These are phyloP conservation scores for Drosophila rufa DNA, from an alignment of 1,140 invertebrate genomes.

Conservation along the genomic window DNA sequence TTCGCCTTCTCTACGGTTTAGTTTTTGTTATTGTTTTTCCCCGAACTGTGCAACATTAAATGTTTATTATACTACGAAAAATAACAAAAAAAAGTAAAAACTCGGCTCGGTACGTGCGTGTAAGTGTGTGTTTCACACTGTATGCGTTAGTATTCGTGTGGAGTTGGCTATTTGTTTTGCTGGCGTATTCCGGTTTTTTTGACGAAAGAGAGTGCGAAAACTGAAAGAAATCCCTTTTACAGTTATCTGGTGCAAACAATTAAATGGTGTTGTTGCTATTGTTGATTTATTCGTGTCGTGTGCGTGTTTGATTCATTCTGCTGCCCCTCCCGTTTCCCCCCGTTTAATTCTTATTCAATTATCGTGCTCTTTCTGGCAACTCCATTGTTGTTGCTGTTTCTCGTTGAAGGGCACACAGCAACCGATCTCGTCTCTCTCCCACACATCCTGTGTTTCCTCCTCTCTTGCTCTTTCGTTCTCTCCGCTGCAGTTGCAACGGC, in stretches of 20 bases:
- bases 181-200: constrained; percentile 54
- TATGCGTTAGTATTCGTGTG: constrained; percentile 24
- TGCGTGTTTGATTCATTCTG: constrained; percentile 44
- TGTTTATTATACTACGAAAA: constrained; percentile 25
- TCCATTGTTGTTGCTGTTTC: constrained; percentile 33
- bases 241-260: constrained; percentile 73
- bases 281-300: constrained; percentile 9
- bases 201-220: constrained; percentile 50
- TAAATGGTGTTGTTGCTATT: constrained; percentile 28
- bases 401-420: constrained; percentile 35
- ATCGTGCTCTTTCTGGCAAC: constrained; percentile 18
- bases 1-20: constrained; percentile 16
- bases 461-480: constrained; percentile 7
- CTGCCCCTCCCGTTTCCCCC: constrained; percentile 19
- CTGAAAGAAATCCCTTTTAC: constrained; percentile 54
- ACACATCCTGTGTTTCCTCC: constrained; percentile 5
- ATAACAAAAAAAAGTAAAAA: constrained; percentile 1
- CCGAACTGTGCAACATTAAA: constrained; percentile 26
- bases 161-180: constrained; percentile 62
- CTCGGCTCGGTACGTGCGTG: constrained; percentile 36
- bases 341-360: constrained; percentile 41
- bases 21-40: constrained; percentile 29
- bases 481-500: constrained; percentile 9
- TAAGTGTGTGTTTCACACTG: constrained; percentile 16
- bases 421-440: constrained; percentile 20